Base-by-base conservation (phyloP, 2,888 invertebrate genomes). In the Diplolepis rosae region DNA sequence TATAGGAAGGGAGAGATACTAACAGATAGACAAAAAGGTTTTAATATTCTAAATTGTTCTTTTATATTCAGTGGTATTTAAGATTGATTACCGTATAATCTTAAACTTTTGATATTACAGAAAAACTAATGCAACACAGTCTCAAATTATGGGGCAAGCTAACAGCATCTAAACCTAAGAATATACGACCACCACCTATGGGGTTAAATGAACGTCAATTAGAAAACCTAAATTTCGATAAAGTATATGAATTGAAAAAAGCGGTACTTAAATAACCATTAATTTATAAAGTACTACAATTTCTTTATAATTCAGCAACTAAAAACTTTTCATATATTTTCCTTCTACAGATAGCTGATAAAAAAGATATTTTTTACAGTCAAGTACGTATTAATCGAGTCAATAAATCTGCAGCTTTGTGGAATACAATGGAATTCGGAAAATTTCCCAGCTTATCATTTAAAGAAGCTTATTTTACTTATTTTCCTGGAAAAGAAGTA, bases 391-490 rank as follows among this genome's bases (percentile, higher is more conserved):
- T 85, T 56, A 65, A 74, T 7, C 76, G 85, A 15, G 83, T 88
- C 5, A 61, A 79, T 13, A 71, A 78, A 32, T 74, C 84, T 0
- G 79, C 80, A 15, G 45, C 69, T 0, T 79, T 82, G 78, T 88
- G 88, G 88, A 74, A 70, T 32, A 74, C 82, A 0, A 85, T 87
- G 84, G 81, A 87, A 39, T 82, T 79, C 66, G 82, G 81, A 52
- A 86, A 81, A 70, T 84, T 84, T 68, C 86, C 86, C 0, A 78
- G 79, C 13, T 24, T 74, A 1, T 79, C 79, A 1, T 88, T 86
- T 65, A 88, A 88, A 61, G 70, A 74, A 72, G 81, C 84, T 7
- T 88, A 80, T 74, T 88, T 88, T 56, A 81, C 85, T 1, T 88
- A 88, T 66, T 74, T 84, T 73, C 77, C 86, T 1, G 69, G 76